Base-by-base conservation (phyloP, 2,797 vertebrate genomes). In the Chelon auratus region DNA sequence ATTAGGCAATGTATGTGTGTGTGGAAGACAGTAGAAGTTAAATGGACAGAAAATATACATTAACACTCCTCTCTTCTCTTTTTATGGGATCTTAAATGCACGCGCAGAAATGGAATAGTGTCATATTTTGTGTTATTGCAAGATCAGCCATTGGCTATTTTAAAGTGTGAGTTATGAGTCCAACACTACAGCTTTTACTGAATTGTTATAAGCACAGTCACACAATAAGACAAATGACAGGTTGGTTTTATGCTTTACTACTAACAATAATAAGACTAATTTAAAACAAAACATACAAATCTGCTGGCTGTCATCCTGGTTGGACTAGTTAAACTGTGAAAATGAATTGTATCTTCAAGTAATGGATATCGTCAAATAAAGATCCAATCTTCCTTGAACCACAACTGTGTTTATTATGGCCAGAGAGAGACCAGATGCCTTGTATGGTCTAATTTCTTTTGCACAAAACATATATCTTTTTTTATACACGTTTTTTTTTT, bases 1-100 rank as follows among this genome's bases (percentile, higher is more conserved):
- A 48, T 68, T 51, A 51, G 52, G 37, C 48, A 65, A 47, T 43
- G 66, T 51, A 48, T 58, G 15, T 60, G 13, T 43, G 42, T 53
- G 33, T 53, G 12, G 3, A n/a, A 48, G 8, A 9, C 9, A 9
- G 8, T 15, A 17, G 15, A 17, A 15, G 17, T n/a, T 5, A 45
- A 15, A 45, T 8, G 14, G 42, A 7, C 1, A 43, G 5, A 45
- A 45, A 45, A 45, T 15, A 43, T 6, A 15, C 13, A 42, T 42
- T 42, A 42, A 5, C 13, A 42, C 43, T 33, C 17, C 24, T 26
- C 24, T 36, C 8, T 0, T 55, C 4, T 1, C 6, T 65, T 39
- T 57, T 48, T 9, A 18, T 22, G 6, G 55, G 9, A 55, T 36
- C 2, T 42, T 10, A 9, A 39, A 22, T 33, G 4, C 15, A 55